Percentiles rank a stretch among this genome's conserved stretches.
Conservation (phyloP, 2,113 vertebrate species). For the Gracilinanus agilis region DNA sequence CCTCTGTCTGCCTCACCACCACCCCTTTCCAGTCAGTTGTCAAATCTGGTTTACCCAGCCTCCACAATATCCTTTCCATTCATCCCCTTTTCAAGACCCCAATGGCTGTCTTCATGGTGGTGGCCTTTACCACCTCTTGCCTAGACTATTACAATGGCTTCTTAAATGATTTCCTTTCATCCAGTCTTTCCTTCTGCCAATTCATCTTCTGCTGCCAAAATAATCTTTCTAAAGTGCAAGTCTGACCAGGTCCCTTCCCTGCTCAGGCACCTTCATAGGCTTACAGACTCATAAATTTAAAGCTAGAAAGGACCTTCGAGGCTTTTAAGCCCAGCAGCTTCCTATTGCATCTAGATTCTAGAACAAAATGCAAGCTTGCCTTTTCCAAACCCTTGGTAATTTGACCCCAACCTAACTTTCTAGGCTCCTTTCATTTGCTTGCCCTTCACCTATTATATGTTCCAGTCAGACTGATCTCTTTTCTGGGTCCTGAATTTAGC, state of each 20-base stretch:
- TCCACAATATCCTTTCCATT: not conserved
- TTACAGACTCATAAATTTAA: not conserved
- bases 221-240: not conserved
- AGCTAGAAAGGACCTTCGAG: not conserved
- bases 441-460: not conserved
- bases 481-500: not conserved
- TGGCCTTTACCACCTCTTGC: not conserved
- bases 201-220: not conserved
- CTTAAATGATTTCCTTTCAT: not conserved
- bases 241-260: not conserved
- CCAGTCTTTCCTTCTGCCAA: not conserved
- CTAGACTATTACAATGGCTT: not conserved
- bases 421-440: not conserved
- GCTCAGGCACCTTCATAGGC: not conserved
- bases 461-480: not conserved
- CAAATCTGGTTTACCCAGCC: not conserved
- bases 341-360: not conserved
- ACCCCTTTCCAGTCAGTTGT: not conserved
- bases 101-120: not conserved
- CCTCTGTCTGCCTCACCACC: not conserved
- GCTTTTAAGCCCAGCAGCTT: not conserved
- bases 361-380: not conserved
- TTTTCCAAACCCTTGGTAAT: not conserved
- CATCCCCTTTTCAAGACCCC: not conserved
- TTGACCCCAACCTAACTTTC: not conserved